A percentile compares a stretch with the other conserved stretches of the same genome.
Conservation (phyloP, 2,113 vertebrate genomes). For the Microtus pennsylvanicus region DNA sequence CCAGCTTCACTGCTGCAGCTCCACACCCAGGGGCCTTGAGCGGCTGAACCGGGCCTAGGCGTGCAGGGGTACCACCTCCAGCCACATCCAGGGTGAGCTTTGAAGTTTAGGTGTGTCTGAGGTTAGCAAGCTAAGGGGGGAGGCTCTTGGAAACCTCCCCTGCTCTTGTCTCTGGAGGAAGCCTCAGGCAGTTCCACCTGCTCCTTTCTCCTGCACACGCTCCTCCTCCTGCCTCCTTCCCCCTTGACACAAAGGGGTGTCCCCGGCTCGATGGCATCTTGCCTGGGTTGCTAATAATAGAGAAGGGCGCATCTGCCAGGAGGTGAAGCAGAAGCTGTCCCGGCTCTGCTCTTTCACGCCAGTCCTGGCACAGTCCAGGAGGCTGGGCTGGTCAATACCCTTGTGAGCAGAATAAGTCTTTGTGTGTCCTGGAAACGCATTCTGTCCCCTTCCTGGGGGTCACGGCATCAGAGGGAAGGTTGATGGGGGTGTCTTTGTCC, state of each 20-base stretch:
- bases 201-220: neutral
- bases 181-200: conserved; percentile 1
- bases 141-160: neutral
- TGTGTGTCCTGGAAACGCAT: conserved; percentile 73
- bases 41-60: neutral
- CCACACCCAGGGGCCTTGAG: neutral
- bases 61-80: neutral
- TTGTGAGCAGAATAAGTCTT: conserved; percentile 73
- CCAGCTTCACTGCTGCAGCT: neutral
- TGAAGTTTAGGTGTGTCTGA: conserved; percentile 6
- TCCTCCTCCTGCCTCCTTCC: conserved; percentile 55
- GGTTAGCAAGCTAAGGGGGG: neutral
- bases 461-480: conserved; percentile 5
- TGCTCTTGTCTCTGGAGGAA: neutral
- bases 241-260: conserved; percentile 63
- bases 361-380: conserved; percentile 14
- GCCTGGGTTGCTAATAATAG: conserved; percentile 72
- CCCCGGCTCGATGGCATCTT: conserved; percentile 48
- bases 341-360: conserved; percentile 9
- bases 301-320: conserved; percentile 28
- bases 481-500: conserved; percentile 53
- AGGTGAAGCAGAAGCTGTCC: conserved; percentile 55
- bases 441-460: neutral
- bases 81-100: neutral
- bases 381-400: conserved; percentile 71